Evolutionary conservation across 2,113 vertebrate genomes (phyloP).

Genomic region (Oreochromis tanganicae): DNA sequence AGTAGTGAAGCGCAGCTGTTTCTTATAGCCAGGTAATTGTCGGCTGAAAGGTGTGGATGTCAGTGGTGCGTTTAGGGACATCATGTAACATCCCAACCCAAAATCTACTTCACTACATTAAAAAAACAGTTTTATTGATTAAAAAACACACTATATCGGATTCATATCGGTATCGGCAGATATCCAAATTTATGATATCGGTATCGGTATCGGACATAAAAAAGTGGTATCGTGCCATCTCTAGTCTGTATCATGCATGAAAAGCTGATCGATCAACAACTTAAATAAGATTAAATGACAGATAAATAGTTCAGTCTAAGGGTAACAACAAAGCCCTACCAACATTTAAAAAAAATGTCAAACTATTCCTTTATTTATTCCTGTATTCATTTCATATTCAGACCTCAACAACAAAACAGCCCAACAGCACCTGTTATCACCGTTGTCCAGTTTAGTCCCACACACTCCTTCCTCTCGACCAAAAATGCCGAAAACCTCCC

Average conservation of each 20-base stretch:
- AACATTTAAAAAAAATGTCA: neutral
- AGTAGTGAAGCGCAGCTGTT: too few species aligned
- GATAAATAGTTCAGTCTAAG: neutral
- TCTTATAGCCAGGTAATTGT: too few species aligned
- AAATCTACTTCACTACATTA: too few species aligned
- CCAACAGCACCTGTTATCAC: neutral
- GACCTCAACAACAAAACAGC: neutral
- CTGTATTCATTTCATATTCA: neutral
- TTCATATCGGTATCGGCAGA: too few species aligned
- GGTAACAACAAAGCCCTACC: neutral
- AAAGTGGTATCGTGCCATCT: too few species aligned
- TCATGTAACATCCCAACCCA: too few species aligned
- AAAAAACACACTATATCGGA: too few species aligned
- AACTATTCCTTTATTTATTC: neutral
- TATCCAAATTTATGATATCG: too few species aligned
- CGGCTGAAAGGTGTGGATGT: too few species aligned
- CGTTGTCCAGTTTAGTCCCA: neutral
- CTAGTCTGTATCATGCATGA: neutral
- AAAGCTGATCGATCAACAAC: neutral
- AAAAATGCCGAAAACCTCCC: neutral
- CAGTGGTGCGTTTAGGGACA: too few species aligned
- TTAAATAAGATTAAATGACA: neutral
- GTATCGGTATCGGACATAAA: too few species aligned
- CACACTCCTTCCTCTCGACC: neutral
- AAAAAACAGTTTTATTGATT: too few species aligned